A percentile compares a stretch with the other conserved stretches of the same genome.
Evolutionary conservation across 2,113 vertebrate genomes (phyloP).

Genomic region (Limanda limanda): DNA sequence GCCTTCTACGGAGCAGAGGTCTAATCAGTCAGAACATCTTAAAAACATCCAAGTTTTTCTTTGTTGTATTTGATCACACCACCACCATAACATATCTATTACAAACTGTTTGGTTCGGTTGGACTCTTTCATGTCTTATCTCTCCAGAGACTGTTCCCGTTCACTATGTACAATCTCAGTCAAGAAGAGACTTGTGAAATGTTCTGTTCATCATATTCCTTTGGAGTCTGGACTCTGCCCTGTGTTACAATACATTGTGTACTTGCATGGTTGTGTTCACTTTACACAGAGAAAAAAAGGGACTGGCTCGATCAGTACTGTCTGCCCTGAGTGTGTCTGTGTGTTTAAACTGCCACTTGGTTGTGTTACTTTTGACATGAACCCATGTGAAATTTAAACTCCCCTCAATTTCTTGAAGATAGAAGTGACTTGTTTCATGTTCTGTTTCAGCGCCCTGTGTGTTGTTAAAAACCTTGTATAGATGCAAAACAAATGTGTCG

Average conservation of each 20-base stretch:
- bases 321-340: neutral
- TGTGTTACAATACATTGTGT: neutral
- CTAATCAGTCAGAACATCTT: too few species aligned
- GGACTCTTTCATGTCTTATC: neutral
- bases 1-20: too few species aligned
- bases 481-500: neutral
- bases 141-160: neutral
- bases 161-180: neutral
- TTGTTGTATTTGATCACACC: neutral
- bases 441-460: too few species aligned
- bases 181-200: neutral
- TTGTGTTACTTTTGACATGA: slow-evolving; percentile 15
- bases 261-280: slow-evolving; percentile 37
- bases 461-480: too few species aligned
- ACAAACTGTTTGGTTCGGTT: neutral
- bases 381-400: neutral
- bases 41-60: too few species aligned
- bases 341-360: neutral
- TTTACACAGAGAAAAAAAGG: neutral
- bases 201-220: neutral
- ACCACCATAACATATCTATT: neutral
- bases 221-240: neutral
- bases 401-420: slow-evolving; percentile 1
- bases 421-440: neutral
- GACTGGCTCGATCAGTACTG: neutral